Base-by-base conservation (phyloP, 2,888 invertebrate genomes). In the Hirtodrosophila duncani region DNA sequence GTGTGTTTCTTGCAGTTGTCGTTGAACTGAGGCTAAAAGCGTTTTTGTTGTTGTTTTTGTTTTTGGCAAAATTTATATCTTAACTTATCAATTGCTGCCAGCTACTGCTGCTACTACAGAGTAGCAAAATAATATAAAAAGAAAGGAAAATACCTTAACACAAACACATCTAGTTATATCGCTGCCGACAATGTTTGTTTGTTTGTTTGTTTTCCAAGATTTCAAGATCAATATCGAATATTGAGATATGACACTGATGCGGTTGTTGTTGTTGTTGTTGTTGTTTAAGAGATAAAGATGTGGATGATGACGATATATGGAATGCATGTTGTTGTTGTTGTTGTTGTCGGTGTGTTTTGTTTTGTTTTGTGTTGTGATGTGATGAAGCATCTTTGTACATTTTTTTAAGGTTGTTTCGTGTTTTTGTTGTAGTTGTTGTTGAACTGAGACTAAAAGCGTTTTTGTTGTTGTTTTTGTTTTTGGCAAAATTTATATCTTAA, bases 311-410 rank as follows among this genome's bases (percentile, higher is more conserved):
- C 8, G 44, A n/a, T 45, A 3, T 9, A 6, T 29, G 20, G 11
- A 18, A 48, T 44, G 33, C n/a, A n/a, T 33, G 23, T 7, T 7
- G 33, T 3, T 16, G 18, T 14, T 37, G 38, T n/a, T 9, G 44
- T n/a, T 38, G 17, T 7, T 42, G 20, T 14, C 10, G 34, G 21
- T 56, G 13, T 11, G 39, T 34, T 41, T 45, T 14, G 20, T 21
- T 3, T 8, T 42, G 43, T 43, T 42, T 17, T 48, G 48, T 24
- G 21, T 45, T 20, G n/a, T n/a, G 13, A 23, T n/a, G n/a, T n/a
- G n/a, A 24, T 46, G 24, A 36, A 33, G 17, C 44, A 33, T 14
- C 34, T 49, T 49, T 49, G 49, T 49, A 49, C 49, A 49, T 34
- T 49, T 44, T 26, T 34, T 44, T 45, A 27, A 45, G 33, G 7